Evolutionary conservation across 1,140 invertebrate genomes (phyloP).

Genomic region (Carposina sasakii): DNA sequence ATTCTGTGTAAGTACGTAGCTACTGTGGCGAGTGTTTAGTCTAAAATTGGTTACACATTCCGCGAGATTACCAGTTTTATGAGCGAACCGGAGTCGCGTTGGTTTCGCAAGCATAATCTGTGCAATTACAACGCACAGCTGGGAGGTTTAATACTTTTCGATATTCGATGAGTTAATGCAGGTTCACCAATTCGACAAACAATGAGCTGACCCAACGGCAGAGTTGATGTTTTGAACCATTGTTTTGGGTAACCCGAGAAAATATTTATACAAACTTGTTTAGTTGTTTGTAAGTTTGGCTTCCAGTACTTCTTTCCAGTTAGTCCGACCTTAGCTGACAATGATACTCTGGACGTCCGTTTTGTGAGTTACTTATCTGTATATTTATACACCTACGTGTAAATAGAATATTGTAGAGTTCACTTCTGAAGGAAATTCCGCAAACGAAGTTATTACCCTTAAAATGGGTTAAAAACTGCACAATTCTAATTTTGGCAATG

Average conservation of each 20-base stretch:
- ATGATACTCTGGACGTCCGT: no score
- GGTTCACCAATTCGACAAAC: conserved; percentile 27
- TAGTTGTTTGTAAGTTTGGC: conserved; percentile 11
- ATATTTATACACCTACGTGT: no score
- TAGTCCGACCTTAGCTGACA: no score
- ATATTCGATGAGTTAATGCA: conserved; percentile 11
- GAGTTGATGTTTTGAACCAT: conserved; percentile 31
- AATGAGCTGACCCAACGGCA: conserved; percentile 31
- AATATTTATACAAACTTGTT: conserved; percentile 27
- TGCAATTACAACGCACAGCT: background rate
- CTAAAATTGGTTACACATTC: conserved; percentile 43
- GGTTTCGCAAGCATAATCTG: conserved; percentile 25
- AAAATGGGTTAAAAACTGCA: no score
- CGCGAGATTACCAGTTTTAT: conserved; percentile 34
- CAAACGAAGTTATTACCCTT: no score
- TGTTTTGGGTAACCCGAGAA: conserved; percentile 25
- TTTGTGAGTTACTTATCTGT: no score
- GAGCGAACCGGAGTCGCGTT: conserved; percentile 14
- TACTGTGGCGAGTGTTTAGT: conserved; percentile 26
- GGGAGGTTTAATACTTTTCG: background rate
- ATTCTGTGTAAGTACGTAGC: no score
- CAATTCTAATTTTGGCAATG: no score
- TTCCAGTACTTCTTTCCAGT: no score
- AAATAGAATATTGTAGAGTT: no score
- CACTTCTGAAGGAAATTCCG: no score